These are phyloP conservation scores for Ceriagrion tenellum DNA, from an alignment of 2,888 invertebrate species.

Conservation along the genomic window DNA sequence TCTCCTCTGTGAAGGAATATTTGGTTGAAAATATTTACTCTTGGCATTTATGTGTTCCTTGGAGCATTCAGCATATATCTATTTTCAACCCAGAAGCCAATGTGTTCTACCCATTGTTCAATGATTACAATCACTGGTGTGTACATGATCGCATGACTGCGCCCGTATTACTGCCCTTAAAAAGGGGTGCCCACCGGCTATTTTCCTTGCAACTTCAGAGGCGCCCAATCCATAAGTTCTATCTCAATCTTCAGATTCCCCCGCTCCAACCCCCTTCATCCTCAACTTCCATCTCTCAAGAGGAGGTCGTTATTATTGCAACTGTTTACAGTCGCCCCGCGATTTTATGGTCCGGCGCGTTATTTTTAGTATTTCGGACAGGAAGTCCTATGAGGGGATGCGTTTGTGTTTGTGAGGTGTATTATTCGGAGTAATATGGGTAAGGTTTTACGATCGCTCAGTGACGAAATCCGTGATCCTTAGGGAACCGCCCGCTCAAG, in stretches of 20 bases:
- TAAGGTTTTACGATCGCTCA: background rate
- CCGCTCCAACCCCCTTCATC: background rate
- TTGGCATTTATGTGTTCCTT: no score
- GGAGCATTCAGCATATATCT: no score
- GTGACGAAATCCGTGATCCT: constrained; percentile 28
- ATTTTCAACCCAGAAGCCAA: no score
- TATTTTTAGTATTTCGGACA: constrained; percentile 20
- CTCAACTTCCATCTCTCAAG: background rate
- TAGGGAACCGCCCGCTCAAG: background rate
- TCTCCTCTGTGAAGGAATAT: no score
- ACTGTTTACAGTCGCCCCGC: background rate
- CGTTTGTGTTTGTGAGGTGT: background rate
- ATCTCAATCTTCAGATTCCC: background rate
- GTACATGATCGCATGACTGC: background rate
- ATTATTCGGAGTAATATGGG: background rate
- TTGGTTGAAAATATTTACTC: no score
- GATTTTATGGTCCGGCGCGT: constrained; percentile 7
- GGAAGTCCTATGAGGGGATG: background rate
- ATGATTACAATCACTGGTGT: background rate
- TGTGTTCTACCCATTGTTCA: no score
- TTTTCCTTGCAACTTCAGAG: background rate
- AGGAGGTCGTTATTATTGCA: background rate
- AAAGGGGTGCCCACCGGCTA: background rate
- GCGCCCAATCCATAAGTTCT: background rate
- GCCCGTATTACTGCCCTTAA: no score